Evolutionary conservation across 2,888 invertebrate genomes (phyloP).

Genomic region (Nezara viridula): DNA sequence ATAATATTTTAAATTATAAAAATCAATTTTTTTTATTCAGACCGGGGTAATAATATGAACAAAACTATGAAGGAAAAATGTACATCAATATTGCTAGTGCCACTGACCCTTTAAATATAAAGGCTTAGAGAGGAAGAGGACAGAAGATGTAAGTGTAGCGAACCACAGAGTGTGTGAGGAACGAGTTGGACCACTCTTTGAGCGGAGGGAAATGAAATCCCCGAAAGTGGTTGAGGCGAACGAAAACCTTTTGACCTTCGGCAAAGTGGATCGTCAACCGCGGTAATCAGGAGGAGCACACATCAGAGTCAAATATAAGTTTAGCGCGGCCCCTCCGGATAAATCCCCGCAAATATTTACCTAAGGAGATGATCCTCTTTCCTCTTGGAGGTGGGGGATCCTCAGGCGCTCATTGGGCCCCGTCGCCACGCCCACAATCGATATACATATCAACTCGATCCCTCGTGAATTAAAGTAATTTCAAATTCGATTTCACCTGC

Average conservation of each 20-base stretch:
- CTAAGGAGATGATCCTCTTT: conserved; percentile 60
- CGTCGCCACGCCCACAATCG: conserved; percentile 58
- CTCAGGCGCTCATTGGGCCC: conserved; percentile 53
- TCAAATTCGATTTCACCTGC: conserved; percentile 60
- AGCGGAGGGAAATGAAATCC: conserved; percentile 48
- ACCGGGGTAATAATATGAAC: no score
- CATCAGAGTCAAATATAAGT: conserved; percentile 59
- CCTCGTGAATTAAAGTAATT: conserved; percentile 60
- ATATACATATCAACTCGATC: conserved; percentile 61
- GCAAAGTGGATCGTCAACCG: conserved; percentile 51
- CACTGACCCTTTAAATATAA: background rate
- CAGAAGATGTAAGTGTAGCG: conserved; percentile 2
- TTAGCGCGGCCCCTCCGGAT: conserved; percentile 53
- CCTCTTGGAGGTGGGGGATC: conserved; percentile 9
- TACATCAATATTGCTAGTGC: background rate
- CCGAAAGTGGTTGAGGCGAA: background rate
- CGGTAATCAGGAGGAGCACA: conserved; percentile 57
- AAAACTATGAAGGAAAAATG: background rate
- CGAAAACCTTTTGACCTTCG: conserved; percentile 27
- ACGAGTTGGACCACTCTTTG: conserved; percentile 45
- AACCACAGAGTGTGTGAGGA: background rate
- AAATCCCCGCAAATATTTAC: conserved; percentile 60
- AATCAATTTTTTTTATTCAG: no score
- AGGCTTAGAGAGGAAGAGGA: background rate
- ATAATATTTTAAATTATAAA: no score